Evolutionary conservation across 2,888 invertebrate genomes (phyloP), one percentile per base, ranked within the genome.

Genomic region (Eupithecia subumbrata): DNA sequence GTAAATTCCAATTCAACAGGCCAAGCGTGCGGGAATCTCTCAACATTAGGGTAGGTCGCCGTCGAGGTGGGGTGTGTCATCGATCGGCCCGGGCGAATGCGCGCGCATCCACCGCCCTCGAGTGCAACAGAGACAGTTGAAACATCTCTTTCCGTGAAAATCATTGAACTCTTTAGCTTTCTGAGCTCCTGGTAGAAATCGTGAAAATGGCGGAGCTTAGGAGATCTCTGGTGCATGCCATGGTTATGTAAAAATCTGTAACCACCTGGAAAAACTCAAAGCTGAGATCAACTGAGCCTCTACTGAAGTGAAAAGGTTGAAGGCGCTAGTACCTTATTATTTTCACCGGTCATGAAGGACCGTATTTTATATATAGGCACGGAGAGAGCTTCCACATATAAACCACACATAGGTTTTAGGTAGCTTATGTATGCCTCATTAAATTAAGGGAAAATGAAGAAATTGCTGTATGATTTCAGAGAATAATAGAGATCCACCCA

Each of bases 171-270:
- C 86, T 76, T 84, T 12, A 52, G 56, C 12, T 70, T 78, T 81
- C 79, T 91, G 88, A 37, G 66, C 69, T 82, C 90, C 89, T 91
- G 82, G 90, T 91, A 82, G 73, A 85, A 87, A 81, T 86, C 81
- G 84, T 84, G 84, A 90, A 91, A 91, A 91, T 91, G 91, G 91
- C 91, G 91, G 90, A 91, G 89, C 87, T 82, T 85, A 84, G 85
- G 84, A 78, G 75, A 73, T 76, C 68, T 40, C 67, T 75, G 30
- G 73, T 60, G 45, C 9, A 71, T 64, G 14, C 22, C 68, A 68
- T 45, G 43, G 68, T 40, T 30, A 72, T 25, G 43, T 63, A 37
- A 56, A 56, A 48, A 43, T 5, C 67, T 67, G 22, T 9, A n/a
- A 34, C 22, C 37, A 34, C 18, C 66, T 67, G 37, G 67, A 67